Percentiles rank a stretch among this genome's conserved stretches.
Conservation (phyloP, 2,797 vertebrate genomes). For the Miichthys miiuy region DNA sequence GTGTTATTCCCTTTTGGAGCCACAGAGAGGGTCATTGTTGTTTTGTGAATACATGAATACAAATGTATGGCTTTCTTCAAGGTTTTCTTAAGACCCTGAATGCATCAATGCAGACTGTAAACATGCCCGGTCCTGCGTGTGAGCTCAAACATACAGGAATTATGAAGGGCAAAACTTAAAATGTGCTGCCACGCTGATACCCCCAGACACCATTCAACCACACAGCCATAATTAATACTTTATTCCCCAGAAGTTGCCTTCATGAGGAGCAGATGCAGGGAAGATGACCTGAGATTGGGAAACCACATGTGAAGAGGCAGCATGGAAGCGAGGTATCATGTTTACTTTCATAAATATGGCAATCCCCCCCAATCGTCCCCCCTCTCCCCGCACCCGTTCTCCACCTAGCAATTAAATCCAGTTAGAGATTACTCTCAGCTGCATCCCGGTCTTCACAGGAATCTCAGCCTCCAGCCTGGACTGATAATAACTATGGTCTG, state of each 20-base stretch:
- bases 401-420: constrained; percentile 83
- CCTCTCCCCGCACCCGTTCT: constrained; percentile 51
- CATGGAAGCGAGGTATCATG: constrained; percentile 77
- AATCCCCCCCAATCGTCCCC: constrained; percentile 78
- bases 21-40: constrained; percentile 81
- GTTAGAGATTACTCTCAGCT: constrained; percentile 86
- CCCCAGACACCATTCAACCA: constrained; percentile 84
- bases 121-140: constrained; percentile 82
- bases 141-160: constrained; percentile 82
- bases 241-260: constrained; percentile 84
- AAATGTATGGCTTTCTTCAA: constrained; percentile 56
- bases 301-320: constrained; percentile 86
- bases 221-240: constrained; percentile 90
- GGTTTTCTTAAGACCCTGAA: constrained; percentile 59
- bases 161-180: constrained; percentile 85
- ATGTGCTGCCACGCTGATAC: constrained; percentile 81
- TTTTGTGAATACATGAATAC: constrained; percentile 75
- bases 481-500: constrained; percentile 82
- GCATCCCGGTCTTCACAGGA: constrained; percentile 80
- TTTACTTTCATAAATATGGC: constrained; percentile 88
- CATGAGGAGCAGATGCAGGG: constrained; percentile 83
- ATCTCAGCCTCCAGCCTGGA: constrained; percentile 80
- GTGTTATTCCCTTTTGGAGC: constrained; percentile 57
- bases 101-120: constrained; percentile 70
- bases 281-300: constrained; percentile 84